Evolutionary conservation across 2,113 vertebrate species (phyloP), one percentile per base, ranked within the genome.

Genomic region (Semnopithecus entellus): DNA sequence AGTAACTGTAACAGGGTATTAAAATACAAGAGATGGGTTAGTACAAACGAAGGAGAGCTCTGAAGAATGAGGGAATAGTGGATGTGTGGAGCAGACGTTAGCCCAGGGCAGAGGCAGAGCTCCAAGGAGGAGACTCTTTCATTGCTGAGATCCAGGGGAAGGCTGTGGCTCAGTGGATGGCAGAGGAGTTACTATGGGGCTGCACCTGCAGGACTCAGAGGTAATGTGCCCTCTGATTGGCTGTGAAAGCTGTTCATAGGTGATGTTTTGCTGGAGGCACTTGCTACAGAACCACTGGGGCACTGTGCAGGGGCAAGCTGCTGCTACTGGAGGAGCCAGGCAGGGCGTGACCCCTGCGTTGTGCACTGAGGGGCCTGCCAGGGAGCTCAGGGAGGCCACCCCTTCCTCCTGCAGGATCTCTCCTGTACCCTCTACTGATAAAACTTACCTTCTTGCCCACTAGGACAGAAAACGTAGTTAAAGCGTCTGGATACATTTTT

Each of bases 211-310:
- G 12, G 52, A 18, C 5, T 16, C 68, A 32, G 57, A 91, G 57
- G 45, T 55, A 35, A 20, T 23, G 14, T 27, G 72, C 59, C 59
- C 57, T 87, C 27, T 30, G 30, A 17, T 45, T 66, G 66, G 43
- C 20, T 16, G 9, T 32, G 38, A 13, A 82, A 79, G 43, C 75
- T 79, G 10, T 94, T 40, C 17, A 7, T 30, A 23, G 27, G 30
- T 5, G 1, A 22, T 59, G 22, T 5, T 7, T 40, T 13, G 50
- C 43, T 70, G 50, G 12, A 23, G n/a, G 7, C 8, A 0, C 13
- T 50, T 17, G 6, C 43, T 55, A 2, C 30, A 18, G 18, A 45
- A 57, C n/a, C 17, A 2, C 30, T 3, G 35, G 12, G 1, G 9
- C 14, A 2, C 8, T 8, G 17, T 27, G 2, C 32, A 7, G 61